Evolutionary conservation across 2,888 invertebrate genomes (phyloP).

Genomic region (Ichneumon xanthorius): DNA sequence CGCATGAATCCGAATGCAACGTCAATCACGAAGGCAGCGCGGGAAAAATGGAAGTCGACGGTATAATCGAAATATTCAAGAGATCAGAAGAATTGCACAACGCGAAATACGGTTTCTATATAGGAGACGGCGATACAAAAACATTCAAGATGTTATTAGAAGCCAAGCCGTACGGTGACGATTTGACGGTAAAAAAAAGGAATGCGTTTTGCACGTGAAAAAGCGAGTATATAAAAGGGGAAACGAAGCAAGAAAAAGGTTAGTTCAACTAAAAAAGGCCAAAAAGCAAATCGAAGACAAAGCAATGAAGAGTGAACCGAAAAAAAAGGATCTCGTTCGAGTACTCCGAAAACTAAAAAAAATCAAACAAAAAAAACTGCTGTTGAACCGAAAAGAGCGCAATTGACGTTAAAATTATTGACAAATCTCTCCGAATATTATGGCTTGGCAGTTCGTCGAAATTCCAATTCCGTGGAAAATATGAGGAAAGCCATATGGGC

Average conservation of each 20-base stretch:
- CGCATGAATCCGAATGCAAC: conserved; percentile 66
- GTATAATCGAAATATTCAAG: conserved; percentile 70
- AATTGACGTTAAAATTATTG: too few relatives aligned
- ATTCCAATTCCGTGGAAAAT: conserved; percentile 54
- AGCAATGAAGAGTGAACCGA: conserved; percentile 37
- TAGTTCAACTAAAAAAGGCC: conserved; percentile 52
- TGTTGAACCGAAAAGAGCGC: too few relatives aligned
- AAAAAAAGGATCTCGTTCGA: conserved; percentile 53
- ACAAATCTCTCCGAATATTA: too few relatives aligned
- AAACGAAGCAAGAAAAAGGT: conserved; percentile 62
- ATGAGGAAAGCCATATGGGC: conserved; percentile 64
- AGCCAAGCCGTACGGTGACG: conserved; percentile 55
- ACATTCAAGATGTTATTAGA: conserved; percentile 63
- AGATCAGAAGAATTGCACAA: conserved; percentile 61
- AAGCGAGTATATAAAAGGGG: conserved; percentile 60
- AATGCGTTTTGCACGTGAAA: conserved; percentile 65
- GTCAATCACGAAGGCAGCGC: conserved; percentile 71
- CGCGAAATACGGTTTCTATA: conserved; percentile 67
- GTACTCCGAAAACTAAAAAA: conserved; percentile 50
- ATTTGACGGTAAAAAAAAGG: conserved; percentile 47
- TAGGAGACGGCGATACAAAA: conserved; percentile 69
- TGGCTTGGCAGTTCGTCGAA: conserved; percentile 55
- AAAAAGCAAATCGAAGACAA: conserved; percentile 51
- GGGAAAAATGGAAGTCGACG: conserved; percentile 70
- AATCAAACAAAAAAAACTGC: too few relatives aligned